phyloP scores from a whole-genome alignment of 37 sponge, comb jelly and placozoan genomes.

The Oopsacas minuta region DNA sequence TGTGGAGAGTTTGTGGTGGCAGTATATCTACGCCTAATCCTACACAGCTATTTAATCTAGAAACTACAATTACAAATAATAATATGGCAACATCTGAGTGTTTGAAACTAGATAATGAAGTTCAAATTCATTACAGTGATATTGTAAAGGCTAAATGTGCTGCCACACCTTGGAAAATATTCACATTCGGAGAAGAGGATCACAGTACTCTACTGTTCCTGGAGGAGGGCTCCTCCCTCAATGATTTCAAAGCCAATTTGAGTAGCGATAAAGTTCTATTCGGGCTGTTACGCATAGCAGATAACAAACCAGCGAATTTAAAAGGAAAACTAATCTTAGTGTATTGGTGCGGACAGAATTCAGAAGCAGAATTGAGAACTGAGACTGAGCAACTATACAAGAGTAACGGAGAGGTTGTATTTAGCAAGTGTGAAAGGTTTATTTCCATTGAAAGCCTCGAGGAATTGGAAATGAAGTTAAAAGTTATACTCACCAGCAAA shows the following conservation, averaged over 20 bases:
- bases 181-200: background rate
- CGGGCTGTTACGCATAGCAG: background rate
- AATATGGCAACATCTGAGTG: background rate
- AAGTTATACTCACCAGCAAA: background rate
- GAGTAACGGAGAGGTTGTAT: background rate
- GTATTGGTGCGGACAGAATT: background rate
- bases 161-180: background rate
- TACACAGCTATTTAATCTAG: too few relatives aligned
- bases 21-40: too few relatives aligned
- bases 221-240: background rate
- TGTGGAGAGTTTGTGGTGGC: too few relatives aligned
- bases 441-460: background rate
- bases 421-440: conserved; percentile 2
- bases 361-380: background rate
- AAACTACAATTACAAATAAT: too few relatives aligned
- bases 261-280: conserved; percentile 9
- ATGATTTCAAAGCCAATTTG: background rate
- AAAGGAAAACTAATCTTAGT: background rate
- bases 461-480: background rate
- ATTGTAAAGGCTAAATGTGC: conserved; percentile 12
- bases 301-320: background rate
- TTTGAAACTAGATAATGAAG: background rate
- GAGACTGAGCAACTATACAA: background rate
- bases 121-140: background rate
- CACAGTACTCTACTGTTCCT: background rate